These are phyloP conservation scores for Sebastes fasciatus DNA, from an alignment of 2,113 vertebrate genomes.

Conservation along the genomic window DNA sequence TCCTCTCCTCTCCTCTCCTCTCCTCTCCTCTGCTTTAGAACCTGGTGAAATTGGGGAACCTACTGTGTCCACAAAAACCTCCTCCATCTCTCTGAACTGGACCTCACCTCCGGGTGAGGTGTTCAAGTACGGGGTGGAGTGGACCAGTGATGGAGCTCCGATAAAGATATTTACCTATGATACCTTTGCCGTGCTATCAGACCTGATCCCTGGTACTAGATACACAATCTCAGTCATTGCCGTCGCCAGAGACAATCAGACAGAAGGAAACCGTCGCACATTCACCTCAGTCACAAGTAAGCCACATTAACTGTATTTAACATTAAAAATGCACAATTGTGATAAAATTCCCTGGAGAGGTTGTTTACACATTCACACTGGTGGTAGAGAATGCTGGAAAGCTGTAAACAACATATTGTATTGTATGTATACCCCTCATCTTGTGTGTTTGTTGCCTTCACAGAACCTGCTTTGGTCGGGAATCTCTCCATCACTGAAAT, in stretches of 20 bases:
- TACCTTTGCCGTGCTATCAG: conserved; percentile 6
- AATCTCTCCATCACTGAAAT: conserved; percentile 1
- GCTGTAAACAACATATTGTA: background rate
- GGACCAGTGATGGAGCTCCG: background rate
- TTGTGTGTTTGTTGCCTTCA: background rate
- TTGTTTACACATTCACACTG: background rate
- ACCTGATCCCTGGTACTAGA: conserved; percentile 31
- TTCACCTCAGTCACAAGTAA: conserved; percentile 25
- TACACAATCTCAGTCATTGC: conserved; percentile 47
- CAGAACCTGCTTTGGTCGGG: conserved; percentile 29
- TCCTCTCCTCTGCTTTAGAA: background rate
- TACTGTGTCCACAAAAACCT: background rate
- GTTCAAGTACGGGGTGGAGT: conserved; percentile 30
- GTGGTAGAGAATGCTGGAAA: background rate
- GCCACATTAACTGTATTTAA: no score
- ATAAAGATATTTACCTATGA: rapidly evolving
- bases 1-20: background rate
- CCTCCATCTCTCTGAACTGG: conserved; percentile 52
- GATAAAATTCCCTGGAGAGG: background rate
- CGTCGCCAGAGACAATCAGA: conserved; percentile 17
- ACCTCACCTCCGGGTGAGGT: conserved; percentile 19
- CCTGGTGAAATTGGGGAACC: background rate
- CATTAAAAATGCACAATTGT: no score
- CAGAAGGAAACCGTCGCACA: conserved; percentile 12
- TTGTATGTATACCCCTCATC: background rate